phyloP scores from a whole-genome alignment of 1,140 invertebrate genomes.

The Drosophila quadrilineata region DNA sequence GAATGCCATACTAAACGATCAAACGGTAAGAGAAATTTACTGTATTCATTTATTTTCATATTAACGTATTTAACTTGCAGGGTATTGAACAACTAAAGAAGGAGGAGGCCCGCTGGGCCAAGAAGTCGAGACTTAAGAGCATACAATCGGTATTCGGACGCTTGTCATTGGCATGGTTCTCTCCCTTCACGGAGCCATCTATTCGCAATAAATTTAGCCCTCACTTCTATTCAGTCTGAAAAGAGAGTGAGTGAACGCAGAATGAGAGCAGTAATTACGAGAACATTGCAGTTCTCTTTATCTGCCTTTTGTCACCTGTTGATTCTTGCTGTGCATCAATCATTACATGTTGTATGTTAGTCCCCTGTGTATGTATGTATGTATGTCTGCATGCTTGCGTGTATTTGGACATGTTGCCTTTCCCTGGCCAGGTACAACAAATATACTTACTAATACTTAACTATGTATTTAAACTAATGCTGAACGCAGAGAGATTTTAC shows the following conservation, averaged over 20 bases:
- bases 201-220: constrained; percentile 88
- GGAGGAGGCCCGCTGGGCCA: constrained; percentile 94
- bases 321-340: constrained; percentile 37
- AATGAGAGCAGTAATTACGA: too few relatives aligned
- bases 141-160: constrained; percentile 97
- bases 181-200: constrained; percentile 93
- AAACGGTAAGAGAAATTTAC: constrained; percentile 88
- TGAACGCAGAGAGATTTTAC: constrained; percentile 29
- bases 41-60: neutral
- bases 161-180: constrained; percentile 96
- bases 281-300: too few relatives aligned
- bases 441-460: constrained; percentile 45
- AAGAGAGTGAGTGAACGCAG: too few relatives aligned
- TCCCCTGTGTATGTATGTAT: constrained; percentile 16
- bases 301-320: constrained; percentile 30
- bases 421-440: constrained; percentile 21
- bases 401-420: constrained; percentile 21
- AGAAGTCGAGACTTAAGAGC: constrained; percentile 95
- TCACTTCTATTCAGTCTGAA: constrained; percentile 89
- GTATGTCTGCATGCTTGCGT: constrained; percentile 14
- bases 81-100: constrained; percentile 97
- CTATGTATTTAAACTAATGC: constrained; percentile 2
- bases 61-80: constrained; percentile 82
- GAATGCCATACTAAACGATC: constrained; percentile 99
- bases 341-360: constrained; percentile 21